Percentiles rank a stretch among this genome's conserved stretches.
phyloP scores from a whole-genome alignment of 1,140 invertebrate species.

The Popillia japonica region DNA sequence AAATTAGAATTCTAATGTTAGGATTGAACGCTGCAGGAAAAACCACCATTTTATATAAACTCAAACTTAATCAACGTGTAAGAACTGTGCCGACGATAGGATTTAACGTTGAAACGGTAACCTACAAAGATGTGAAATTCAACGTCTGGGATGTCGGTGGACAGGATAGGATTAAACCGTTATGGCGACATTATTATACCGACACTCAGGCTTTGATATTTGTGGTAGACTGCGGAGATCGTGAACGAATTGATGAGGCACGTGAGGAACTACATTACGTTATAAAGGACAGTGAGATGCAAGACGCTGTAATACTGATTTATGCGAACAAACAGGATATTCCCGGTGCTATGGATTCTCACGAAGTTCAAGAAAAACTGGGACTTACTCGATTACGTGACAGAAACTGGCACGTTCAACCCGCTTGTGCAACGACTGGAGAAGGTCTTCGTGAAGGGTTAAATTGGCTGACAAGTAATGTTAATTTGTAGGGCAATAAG shows the following conservation, averaged over 20 bases:
- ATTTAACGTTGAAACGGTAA: slow-evolving; percentile 99
- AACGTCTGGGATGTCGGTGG: slow-evolving; percentile 99
- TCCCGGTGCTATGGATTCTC: not conserved
- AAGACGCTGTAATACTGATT: slow-evolving; percentile 8
- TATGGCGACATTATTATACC: slow-evolving; percentile 98
- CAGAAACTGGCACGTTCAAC: slow-evolving; percentile 8
- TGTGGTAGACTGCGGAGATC: not conserved
- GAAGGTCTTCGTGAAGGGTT: slow-evolving; percentile 19
- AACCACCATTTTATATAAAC: slow-evolving; percentile 97
- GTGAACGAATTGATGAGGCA: slow-evolving; percentile 10
- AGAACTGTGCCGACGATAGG: slow-evolving; percentile 99
- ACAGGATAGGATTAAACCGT: slow-evolving; percentile 98
- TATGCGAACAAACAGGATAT: slow-evolving; percentile 8
- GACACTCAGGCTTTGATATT: slow-evolving; percentile 54
- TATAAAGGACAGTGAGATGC: not conserved
- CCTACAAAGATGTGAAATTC: slow-evolving; percentile 99
- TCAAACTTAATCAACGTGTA: slow-evolving; percentile 96
- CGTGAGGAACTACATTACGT: not conserved
- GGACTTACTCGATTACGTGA: not conserved
- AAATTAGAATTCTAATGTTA: slow-evolving; percentile 99
- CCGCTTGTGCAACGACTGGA: not conserved
- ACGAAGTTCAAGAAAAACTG: slow-evolving; percentile 17
- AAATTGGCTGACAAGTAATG: slow-evolving; percentile 1
- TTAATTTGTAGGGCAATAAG: not conserved
- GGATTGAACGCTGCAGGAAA: slow-evolving; percentile 98